A percentile compares a stretch with the other conserved stretches of the same genome.
phyloP scores from a whole-genome alignment of 2,888 invertebrate genomes.

The Fragum sueziense region DNA sequence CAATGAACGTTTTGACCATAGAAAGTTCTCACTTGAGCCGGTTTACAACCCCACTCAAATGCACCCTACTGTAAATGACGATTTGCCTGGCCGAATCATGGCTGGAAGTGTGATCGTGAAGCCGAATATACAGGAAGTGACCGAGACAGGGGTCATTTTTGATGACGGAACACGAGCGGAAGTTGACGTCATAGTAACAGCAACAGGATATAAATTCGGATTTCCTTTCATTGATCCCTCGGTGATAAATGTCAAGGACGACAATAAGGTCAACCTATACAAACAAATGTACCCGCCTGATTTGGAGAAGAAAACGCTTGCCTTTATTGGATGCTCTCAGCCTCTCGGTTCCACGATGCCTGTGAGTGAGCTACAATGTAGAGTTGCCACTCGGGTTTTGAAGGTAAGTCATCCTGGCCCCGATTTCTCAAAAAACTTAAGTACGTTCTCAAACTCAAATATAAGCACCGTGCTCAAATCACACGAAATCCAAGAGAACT shows the following conservation, averaged over 20 bases:
- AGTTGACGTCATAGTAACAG: constrained; percentile 79
- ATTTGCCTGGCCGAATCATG: constrained; percentile 80
- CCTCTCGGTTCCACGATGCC: constrained; percentile 83
- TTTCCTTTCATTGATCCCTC: constrained; percentile 82
- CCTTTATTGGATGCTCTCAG: constrained; percentile 83
- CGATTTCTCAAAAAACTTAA: no score
- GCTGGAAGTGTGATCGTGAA: constrained; percentile 80
- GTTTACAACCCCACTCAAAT: constrained; percentile 69
- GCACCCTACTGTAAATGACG: constrained; percentile 82
- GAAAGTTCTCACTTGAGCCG: constrained; percentile 81
- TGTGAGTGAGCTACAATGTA: constrained; percentile 83
- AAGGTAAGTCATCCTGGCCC: constrained; percentile 71
- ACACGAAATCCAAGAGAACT: no score
- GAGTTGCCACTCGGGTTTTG: constrained; percentile 82
- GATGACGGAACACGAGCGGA: constrained; percentile 73
- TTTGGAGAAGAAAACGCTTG: constrained; percentile 78
- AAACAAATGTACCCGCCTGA: constrained; percentile 82
- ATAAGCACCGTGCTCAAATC: no score
- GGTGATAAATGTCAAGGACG: constrained; percentile 69
- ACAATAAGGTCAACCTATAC: constrained; percentile 80
- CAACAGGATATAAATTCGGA: constrained; percentile 82
- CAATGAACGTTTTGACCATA: constrained; percentile 80
- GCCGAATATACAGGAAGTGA: constrained; percentile 72
- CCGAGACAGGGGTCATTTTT: constrained; percentile 75
- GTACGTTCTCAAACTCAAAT: no score